These are phyloP conservation scores for Euborellia annulipes DNA, from an alignment of 1,140 invertebrate genomes.

Conservation along the genomic window DNA sequence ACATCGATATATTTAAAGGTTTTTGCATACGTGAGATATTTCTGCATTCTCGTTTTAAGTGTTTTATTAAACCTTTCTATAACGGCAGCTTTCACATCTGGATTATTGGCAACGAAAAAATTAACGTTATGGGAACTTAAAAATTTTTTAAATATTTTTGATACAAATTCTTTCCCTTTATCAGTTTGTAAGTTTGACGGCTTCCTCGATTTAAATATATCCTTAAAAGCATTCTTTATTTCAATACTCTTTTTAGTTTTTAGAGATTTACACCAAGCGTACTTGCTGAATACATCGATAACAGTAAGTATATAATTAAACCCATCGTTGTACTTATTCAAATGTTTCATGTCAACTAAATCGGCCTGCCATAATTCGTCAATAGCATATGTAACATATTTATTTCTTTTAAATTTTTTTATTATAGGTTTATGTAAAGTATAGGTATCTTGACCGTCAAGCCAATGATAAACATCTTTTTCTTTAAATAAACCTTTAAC, in stretches of 20 bases:
- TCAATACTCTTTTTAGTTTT: conserved; percentile 20
- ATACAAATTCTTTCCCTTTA: conserved; percentile 17
- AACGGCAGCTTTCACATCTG: not conserved
- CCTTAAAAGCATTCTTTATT: conserved; percentile 16
- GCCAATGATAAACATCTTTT: conserved; percentile 12
- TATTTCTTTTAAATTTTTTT: conserved; percentile 16
- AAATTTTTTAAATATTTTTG: conserved; percentile 1
- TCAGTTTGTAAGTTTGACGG: conserved; percentile 16
- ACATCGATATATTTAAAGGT: not conserved
- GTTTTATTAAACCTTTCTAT: not conserved
- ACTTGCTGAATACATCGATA: conserved; percentile 26
- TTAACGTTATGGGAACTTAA: not conserved
- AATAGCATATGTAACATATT: conserved; percentile 14
- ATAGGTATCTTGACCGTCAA: conserved; percentile 15
- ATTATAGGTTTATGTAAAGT: conserved; percentile 14
- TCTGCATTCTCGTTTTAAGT: not conserved
- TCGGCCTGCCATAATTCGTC: conserved; percentile 27
- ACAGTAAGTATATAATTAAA: conserved; percentile 23
- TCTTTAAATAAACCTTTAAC: too few species aligned
- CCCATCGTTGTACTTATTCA: conserved; percentile 20
- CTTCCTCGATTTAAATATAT: conserved; percentile 16
- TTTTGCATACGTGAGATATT: not conserved
- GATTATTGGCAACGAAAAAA: not conserved
- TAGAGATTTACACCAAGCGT: conserved; percentile 21
- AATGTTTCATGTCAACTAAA: conserved; percentile 20